Base-by-base conservation (phyloP, 2,113 vertebrate species). In the Myotis brandtii region DNA sequence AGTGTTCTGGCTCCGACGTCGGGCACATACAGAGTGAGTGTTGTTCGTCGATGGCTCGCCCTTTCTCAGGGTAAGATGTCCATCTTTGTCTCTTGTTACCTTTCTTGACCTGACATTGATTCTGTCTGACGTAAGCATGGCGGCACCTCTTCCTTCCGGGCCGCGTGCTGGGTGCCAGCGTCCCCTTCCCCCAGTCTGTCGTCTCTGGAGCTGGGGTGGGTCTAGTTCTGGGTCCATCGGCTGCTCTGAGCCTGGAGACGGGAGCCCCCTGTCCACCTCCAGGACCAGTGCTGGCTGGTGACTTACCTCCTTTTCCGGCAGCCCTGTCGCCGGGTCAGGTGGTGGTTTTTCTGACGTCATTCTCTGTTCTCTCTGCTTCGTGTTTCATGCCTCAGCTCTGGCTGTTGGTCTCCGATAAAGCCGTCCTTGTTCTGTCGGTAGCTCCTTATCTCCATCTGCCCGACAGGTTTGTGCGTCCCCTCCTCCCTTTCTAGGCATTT, bases 1-100 rank as follows among this genome's bases (percentile, higher is more conserved):
- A 0, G n/a, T 34, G 1, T 9, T 16, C n/a, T 9, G n/a, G 32
- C 32, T 34, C 16, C 32, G 34, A 0, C n/a, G 34, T 37, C 2
- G 18, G n/a, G 34, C 20, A 17, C 67, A 10, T 37, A 18, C n/a
- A 34, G n/a, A 23, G 23, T 25, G 11, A 21, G 37, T 13, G 76
- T 54, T 21, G 0, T 32, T 75, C 27, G 27, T 4, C 4, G 76
- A 77, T 2, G 76, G 76, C 4, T 9, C 21, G 32, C n/a, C 48
- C 18, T 3, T 52, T 54, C 76, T 20, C 8, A 2, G 20, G 3
- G 12, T 34, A 5, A 8, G 34, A 34, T 13, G 32, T 30, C 46
- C 73, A 5, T 34, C 50, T 54, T 40, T 25, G 50, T 14, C 20
- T 23, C 30, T 30, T 10, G 75, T 77, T 20, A 5, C 17, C 46